Percentiles rank a stretch among this genome's conserved stretches.
Evolutionary conservation across 2,888 invertebrate genomes (phyloP).

Genomic region (Oxytorus armatus): DNA sequence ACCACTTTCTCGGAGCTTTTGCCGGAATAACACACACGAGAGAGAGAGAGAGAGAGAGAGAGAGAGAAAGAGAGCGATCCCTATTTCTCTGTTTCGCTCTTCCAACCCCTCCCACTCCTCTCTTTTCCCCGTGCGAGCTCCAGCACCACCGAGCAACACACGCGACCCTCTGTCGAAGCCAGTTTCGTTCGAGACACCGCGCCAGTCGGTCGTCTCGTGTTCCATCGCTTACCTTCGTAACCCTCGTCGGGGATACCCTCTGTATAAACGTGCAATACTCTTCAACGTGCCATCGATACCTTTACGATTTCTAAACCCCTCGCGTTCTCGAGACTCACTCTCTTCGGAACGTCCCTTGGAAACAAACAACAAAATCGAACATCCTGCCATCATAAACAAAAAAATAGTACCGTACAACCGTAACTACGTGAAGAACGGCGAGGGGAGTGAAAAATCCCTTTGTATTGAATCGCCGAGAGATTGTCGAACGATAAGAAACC

Average conservation of each 20-base stretch:
- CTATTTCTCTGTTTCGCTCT: not conserved
- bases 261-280: no score
- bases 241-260: not conserved
- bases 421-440: not conserved
- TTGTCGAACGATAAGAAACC: conserved; percentile 5
- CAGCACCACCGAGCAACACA: conserved; percentile 45
- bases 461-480: conserved; percentile 1
- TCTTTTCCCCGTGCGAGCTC: conserved; percentile 40
- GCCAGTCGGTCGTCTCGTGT: conserved; percentile 55
- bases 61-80: not conserved
- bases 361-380: not conserved
- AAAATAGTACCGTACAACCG: conserved; percentile 1
- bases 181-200: conserved; percentile 67
- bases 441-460: not conserved
- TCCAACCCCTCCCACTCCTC: conserved; percentile 1
- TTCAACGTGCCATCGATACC: not conserved
- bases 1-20: conserved; percentile 25
- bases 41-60: not conserved
- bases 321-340: no score
- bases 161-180: conserved; percentile 57
- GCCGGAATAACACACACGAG: conserved; percentile 1
- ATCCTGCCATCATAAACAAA: not conserved
- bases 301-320: no score
- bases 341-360: no score
- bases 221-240: conserved; percentile 16